Percentiles rank a stretch among this genome's conserved stretches.
Conservation (phyloP, 2,888 invertebrate genomes). For the Chesias legatella region DNA sequence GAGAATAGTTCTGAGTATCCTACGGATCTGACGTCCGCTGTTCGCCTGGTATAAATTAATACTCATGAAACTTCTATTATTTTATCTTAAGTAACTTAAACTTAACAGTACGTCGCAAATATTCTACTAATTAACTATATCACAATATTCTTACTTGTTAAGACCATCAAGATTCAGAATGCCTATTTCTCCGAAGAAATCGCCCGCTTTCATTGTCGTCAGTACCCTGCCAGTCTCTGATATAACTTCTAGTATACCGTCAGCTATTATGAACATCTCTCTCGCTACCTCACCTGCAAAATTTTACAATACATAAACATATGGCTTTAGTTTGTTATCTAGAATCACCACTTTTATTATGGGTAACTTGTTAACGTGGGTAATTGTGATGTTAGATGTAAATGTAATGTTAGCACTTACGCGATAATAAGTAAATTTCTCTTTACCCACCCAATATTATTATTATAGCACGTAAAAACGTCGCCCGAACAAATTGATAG, state of each 20-base stretch:
- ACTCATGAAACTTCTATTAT: no score
- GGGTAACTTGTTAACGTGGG: no score
- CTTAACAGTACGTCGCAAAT: no score
- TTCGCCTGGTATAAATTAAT: conserved; percentile 82
- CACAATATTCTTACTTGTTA: conserved; percentile 88
- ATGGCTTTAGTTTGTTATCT: no score
- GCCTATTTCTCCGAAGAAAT: conserved; percentile 98
- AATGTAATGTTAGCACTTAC: no score
- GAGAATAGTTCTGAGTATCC: conserved; percentile 98
- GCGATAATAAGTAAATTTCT: neutral
- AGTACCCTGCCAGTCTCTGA: conserved; percentile 96
- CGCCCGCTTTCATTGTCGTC: conserved; percentile 97
- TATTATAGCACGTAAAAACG: conserved; percentile 2
- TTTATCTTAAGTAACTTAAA: no score
- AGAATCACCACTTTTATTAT: no score
- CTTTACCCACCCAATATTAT: neutral
- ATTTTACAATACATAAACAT: no score
- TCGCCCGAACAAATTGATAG: conserved; percentile 9
- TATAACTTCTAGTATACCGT: conserved; percentile 96
- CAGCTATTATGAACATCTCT: conserved; percentile 99
- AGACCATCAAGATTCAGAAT: conserved; percentile 96
- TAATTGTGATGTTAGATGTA: no score
- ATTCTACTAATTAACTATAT: no score
- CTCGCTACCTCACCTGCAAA: conserved; percentile 89
- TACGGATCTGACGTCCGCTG: conserved; percentile 97